These are phyloP conservation scores for Heterodera filipjevi DNA, from an alignment of 2,888 invertebrate species.

Conservation along the genomic window DNA sequence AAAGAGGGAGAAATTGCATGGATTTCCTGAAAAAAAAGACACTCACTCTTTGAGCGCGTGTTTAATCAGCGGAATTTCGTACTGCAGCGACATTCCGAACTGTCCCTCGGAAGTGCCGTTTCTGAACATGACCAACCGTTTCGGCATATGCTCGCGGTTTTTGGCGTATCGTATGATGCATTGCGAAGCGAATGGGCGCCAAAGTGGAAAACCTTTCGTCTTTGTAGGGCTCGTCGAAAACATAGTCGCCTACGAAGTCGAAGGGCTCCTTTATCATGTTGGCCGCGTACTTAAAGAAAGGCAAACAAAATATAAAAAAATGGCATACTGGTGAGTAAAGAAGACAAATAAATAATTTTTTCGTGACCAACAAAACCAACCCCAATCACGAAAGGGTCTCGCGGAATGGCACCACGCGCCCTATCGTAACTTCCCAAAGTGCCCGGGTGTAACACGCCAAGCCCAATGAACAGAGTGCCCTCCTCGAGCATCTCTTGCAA, in stretches of 20 bases:
- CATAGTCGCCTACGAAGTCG: conserved; percentile 50
- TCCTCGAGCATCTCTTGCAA: conserved; percentile 34
- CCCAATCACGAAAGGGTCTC: conserved; percentile 43
- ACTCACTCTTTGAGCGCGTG: conserved; percentile 34
- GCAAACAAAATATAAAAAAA: conserved; percentile 46
- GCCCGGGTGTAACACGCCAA: conserved; percentile 43
- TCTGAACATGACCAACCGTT: conserved; percentile 46
- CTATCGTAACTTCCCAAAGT: conserved; percentile 36
- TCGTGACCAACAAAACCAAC: no score
- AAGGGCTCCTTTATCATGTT: conserved; percentile 41
- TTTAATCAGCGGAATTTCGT: conserved; percentile 53
- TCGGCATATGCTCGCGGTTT: conserved; percentile 26
- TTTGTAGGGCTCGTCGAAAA: conserved; percentile 39
- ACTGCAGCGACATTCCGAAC: conserved; percentile 42
- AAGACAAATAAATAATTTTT: no score
- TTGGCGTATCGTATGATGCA: conserved; percentile 32
- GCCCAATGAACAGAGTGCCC: conserved; percentile 44
- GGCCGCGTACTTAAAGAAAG: conserved; percentile 39
- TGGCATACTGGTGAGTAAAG: no score
- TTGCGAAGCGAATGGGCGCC: conserved; percentile 23
- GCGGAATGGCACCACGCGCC: conserved; percentile 30
- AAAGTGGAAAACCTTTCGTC: conserved; percentile 39
- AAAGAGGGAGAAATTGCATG: no score
- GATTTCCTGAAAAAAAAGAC: neutral
- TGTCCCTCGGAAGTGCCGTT: conserved; percentile 48